Evolutionary conservation across 2,797 vertebrate genomes (phyloP).

Genomic region (Arnoldichthys spilopterus): DNA sequence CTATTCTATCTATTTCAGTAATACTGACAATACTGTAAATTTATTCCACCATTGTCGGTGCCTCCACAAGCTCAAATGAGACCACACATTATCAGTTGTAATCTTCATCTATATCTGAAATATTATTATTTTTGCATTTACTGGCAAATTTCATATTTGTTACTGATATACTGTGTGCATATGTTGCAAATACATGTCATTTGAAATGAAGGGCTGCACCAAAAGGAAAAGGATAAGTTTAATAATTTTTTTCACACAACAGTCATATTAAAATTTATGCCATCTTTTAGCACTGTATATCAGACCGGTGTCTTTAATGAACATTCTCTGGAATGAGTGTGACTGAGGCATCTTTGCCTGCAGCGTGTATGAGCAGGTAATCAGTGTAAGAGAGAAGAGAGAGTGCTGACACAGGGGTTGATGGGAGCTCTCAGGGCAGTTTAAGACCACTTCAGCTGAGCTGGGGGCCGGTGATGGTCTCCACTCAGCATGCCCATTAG

Average conservation of each 20-base stretch:
- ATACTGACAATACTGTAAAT: no score
- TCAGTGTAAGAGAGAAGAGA: constrained; percentile 22
- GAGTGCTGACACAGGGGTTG: constrained; percentile 10
- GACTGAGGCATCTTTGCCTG: constrained; percentile 18
- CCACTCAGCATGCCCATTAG: constrained; percentile 42
- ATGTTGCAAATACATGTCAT: not conserved
- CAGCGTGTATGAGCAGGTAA: constrained; percentile 27
- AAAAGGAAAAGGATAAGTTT: not conserved
- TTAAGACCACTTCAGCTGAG: constrained; percentile 41
- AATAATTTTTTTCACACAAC: constrained; percentile 10
- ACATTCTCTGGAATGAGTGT: not conserved
- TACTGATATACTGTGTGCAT: not conserved
- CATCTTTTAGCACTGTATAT: constrained; percentile 3
- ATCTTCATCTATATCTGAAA: no score
- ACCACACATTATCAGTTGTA: no score
- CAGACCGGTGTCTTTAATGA: constrained; percentile 16
- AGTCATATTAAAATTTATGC: not conserved
- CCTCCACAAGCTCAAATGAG: no score
- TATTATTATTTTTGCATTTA: not conserved
- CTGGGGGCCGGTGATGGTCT: constrained; percentile 20
- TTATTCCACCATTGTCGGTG: no score
- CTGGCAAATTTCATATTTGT: not conserved
- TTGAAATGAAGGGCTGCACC: not conserved
- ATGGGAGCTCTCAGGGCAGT: constrained; percentile 2
- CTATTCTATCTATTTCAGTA: no score